Base-by-base conservation (phyloP, 2,888 invertebrate species). In the Beris chalybata region DNA sequence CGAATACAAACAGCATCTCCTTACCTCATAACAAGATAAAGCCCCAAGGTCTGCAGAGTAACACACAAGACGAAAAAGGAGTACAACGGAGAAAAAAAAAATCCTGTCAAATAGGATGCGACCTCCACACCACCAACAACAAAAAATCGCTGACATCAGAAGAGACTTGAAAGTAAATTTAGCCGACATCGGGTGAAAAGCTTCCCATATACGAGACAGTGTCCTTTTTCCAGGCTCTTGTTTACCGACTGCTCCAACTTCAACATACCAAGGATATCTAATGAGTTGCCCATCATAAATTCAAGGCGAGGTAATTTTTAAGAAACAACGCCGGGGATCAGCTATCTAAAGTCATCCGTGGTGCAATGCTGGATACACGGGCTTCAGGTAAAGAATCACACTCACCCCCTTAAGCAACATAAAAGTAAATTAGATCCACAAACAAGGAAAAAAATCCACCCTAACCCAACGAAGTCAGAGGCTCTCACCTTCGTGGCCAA, bases 281-380 rank as follows among this genome's bases (percentile, higher is more conserved):
- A 67, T 67, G 67, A 67, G 67, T 64, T 58, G 64, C 67, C 63
- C 67, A 58, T 58, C 58, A 67, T 67, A 67, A 67, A 64, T 67
- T 57, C 64, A 52, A 52, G 57, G 64, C 56, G 57, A 58, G 44
- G 67, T 64, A 52, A 63, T 57, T 67, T 67, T 53, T 67, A 52
- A 22, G 22, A 22, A 22, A 22, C 22, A 22, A 22, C 22, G 22
- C 22, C 22, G 22, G 22, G 22, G 22, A 22, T 22, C 22, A 22
- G 22, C 22, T 22, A 22, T 3, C 22, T 22, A 22, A 3, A 22
- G 3, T 22, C 1, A 22, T 22, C 22, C 22, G 3, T 22, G 22
- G 22, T 22, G 22, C 22, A 22, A 22, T 22, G 3, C 22, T 3
- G 22, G 22, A 22, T 22, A 22, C 22, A 22, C 22, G 22, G 22